phyloP scores from a whole-genome alignment of 2,113 vertebrate species.

The Parus major region DNA sequence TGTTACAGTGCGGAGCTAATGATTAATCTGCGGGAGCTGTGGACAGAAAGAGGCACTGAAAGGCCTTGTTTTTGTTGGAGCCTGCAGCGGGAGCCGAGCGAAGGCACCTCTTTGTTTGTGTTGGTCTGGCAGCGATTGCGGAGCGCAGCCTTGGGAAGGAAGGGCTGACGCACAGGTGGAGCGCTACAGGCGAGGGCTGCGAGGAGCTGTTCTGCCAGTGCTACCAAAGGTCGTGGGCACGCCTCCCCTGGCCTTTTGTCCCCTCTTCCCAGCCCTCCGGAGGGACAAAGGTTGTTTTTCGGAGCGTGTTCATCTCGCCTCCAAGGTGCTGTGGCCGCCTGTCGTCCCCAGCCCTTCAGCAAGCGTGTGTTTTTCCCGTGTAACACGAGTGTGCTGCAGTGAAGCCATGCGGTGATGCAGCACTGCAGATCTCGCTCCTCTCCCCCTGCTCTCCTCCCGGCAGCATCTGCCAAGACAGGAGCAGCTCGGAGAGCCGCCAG shows the following conservation, averaged over 20 bases:
- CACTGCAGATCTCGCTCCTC: conserved; percentile 54
- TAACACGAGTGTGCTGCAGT: conserved; percentile 37
- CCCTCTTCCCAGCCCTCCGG: neutral
- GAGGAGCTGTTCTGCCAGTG: neutral
- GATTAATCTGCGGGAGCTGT: neutral
- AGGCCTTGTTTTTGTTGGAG: neutral
- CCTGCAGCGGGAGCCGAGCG: neutral
- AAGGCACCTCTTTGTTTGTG: neutral
- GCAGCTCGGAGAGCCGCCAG: conserved; percentile 32
- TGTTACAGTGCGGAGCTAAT: neutral
- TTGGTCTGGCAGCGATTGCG: neutral
- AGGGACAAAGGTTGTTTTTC: neutral
- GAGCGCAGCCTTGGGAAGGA: neutral
- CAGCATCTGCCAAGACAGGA: conserved; percentile 45
- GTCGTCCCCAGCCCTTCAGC: neutral
- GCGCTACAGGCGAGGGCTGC: neutral
- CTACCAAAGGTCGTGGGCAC: neutral
- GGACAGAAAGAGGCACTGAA: neutral
- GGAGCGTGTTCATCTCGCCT: neutral
- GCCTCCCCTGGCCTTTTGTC: neutral
- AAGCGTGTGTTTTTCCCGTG: neutral
- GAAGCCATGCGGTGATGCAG: conserved; percentile 30
- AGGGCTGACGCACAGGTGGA: conserved; percentile 1
- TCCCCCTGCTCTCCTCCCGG: conserved; percentile 10
- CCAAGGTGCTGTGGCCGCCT: rapidly evolving